A percentile compares a stretch with the other conserved stretches of the same genome.
These are phyloP conservation scores for Bruchidius siliquastri DNA, from an alignment of 2,888 invertebrate species.

Conservation along the genomic window DNA sequence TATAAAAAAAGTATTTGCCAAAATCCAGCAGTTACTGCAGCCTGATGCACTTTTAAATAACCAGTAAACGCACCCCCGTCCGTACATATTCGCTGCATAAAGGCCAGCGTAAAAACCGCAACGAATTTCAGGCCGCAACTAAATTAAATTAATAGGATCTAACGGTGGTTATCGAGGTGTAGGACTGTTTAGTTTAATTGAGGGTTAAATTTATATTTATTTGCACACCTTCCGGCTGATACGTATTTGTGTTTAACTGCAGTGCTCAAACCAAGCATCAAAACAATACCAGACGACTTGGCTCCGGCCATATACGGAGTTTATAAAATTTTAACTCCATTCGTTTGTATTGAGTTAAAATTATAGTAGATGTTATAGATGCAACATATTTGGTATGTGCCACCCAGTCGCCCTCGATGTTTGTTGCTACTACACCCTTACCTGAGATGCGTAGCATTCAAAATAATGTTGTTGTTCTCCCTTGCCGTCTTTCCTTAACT, in stretches of 20 bases:
- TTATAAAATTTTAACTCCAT: too few species aligned
- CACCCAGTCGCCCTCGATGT: too few species aligned
- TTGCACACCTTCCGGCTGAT: neutral
- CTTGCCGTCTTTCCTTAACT: too few species aligned
- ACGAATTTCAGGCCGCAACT: neutral
- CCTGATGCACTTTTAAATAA: neutral
- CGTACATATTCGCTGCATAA: neutral
- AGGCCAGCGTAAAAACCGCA: neutral
- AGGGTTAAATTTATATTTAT: conserved; percentile 2
- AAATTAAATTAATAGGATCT: neutral
- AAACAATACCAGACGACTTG: too few species aligned
- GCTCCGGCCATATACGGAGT: too few species aligned
- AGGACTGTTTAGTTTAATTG: conserved; percentile 1
- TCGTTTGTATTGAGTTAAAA: too few species aligned
- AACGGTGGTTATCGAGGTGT: conserved; percentile 9
- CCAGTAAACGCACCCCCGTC: neutral
- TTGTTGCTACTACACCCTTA: too few species aligned
- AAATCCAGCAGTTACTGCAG: neutral
- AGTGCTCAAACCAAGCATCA: neutral
- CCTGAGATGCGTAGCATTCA: too few species aligned
- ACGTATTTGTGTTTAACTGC: neutral
- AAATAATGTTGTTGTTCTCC: too few species aligned
- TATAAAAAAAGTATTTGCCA: neutral
- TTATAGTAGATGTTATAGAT: too few species aligned
- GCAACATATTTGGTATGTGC: too few species aligned